Evolutionary conservation across 1,140 invertebrate genomes (phyloP), one percentile per base, ranked within the genome.

Genomic region (Leguminivora glycinivorella): DNA sequence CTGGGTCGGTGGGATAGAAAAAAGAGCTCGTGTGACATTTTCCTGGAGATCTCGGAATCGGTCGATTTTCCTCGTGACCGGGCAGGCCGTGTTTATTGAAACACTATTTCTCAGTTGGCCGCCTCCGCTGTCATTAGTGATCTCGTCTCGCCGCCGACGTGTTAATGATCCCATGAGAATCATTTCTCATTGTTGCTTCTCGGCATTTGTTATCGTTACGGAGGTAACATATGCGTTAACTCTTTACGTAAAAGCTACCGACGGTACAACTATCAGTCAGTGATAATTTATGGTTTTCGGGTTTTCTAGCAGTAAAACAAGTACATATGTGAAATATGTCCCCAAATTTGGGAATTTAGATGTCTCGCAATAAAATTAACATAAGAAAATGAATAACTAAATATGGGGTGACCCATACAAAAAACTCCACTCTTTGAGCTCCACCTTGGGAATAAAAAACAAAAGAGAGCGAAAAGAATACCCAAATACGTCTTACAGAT

Each of bases 31-130:
- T 80, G 77, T 88, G 83, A 85, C 87, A 83, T 89, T 89, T 88
- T 75, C 80, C 77, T 82, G 73, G 82, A 87, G 89, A 88, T 84
- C 76, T 77, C 78, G 81, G 83, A 89, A 88, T 91, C 83, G 86
- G 88, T 86, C 84, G 88, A 90, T 91, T 91, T 91, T 91, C 87
- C 78, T 73, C 82, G 68, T 84, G 88, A 89, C 85, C 79, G 81
- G 83, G 70, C 72, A 71, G 80, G 71, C 69, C 78, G 78, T 88
- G 85, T 88, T 89, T 90, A 90, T 86, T 88, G 83, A 91, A 88
- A 91, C 83, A 88, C 80, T 85, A 84, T 88, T 89, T 86, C 75
- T 78, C 84, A 82, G 83, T 85, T 82, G 80, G 78, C 74, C 76
- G 82, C 75, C 72, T 74, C 74, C 74, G 72, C 67, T 52, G 73